A percentile compares a stretch with the other conserved stretches of the same genome.
Evolutionary conservation across 2,888 invertebrate genomes (phyloP).

Genomic region (Epicampocera succincta): DNA sequence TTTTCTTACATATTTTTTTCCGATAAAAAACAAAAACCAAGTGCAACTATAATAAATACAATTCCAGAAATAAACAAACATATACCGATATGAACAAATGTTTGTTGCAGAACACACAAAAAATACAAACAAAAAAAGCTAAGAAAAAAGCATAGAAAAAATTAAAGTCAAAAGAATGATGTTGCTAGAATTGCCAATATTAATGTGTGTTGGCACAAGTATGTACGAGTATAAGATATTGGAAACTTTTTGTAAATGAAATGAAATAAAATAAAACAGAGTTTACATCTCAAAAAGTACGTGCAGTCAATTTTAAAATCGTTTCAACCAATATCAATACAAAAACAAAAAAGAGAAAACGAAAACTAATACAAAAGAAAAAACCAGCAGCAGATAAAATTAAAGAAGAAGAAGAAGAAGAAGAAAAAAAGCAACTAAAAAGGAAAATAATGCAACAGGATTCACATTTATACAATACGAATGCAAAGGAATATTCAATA

Average conservation of each 20-base stretch:
- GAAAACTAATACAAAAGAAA: constrained; percentile 1
- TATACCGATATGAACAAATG: constrained; percentile 45
- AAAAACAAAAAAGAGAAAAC: constrained; percentile 4
- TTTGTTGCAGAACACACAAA: constrained; percentile 44
- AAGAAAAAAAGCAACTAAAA: constrained; percentile 8
- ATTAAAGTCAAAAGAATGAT: constrained; percentile 47
- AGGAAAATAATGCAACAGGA: constrained; percentile 66
- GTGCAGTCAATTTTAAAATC: constrained; percentile 72
- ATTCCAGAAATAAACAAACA: constrained; percentile 36
- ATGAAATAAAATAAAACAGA: constrained; percentile 64
- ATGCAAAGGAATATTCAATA: constrained; percentile 66
- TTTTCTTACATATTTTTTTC: background rate
- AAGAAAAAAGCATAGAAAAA: background rate
- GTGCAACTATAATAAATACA: constrained; percentile 34
- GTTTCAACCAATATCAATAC: constrained; percentile 55
- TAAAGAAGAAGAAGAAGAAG: no score
- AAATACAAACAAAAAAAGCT: constrained; percentile 9
- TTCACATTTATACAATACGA: constrained; percentile 57
- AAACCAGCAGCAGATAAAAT: constrained; percentile 14
- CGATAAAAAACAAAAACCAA: constrained; percentile 12
- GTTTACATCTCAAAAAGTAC: constrained; percentile 69
- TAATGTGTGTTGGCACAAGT: background rate
- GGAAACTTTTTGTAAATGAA: constrained; percentile 53
- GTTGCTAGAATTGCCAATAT: background rate
- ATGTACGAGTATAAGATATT: constrained; percentile 3